A percentile compares a stretch with the other conserved stretches of the same genome.
Conservation (phyloP, 53 echinoderm and acorn worm genomes). For the Crossaster papposus region DNA sequence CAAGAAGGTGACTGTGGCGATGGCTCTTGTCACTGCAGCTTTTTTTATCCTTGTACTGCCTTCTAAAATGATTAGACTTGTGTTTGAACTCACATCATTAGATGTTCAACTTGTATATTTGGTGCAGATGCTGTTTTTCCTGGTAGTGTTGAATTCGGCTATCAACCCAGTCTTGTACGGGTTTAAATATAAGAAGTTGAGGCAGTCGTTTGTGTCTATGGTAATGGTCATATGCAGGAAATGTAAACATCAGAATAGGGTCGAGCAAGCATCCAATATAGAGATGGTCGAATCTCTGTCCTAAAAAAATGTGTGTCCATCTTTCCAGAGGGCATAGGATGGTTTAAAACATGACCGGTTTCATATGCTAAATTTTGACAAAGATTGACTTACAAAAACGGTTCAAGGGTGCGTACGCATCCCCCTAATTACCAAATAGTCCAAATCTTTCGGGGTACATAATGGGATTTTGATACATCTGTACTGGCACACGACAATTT, state of each 20-base stretch:
- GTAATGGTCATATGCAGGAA: neutral
- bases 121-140: neutral
- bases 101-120: neutral
- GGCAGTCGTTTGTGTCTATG: constrained; percentile 30
- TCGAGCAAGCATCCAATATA: neutral
- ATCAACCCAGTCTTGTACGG: constrained; percentile 55
- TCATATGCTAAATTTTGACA: too few relatives aligned
- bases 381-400: too few relatives aligned
- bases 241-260: neutral
- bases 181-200: constrained; percentile 32
- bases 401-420: too few relatives aligned
- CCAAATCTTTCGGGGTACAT: too few relatives aligned
- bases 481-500: too few relatives aligned
- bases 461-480: too few relatives aligned
- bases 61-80: neutral
- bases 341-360: too few relatives aligned
- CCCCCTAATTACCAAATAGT: too few relatives aligned
- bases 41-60: constrained; percentile 52
- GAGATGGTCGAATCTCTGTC: neutral
- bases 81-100: neutral
- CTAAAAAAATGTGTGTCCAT: too few relatives aligned
- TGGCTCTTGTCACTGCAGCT: constrained; percentile 27
- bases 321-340: too few relatives aligned
- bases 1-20: constrained; percentile 34
- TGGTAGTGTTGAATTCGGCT: constrained; percentile 23